These are phyloP conservation scores for Cydia strobilella DNA, from an alignment of 1,140 invertebrate species.

Conservation along the genomic window DNA sequence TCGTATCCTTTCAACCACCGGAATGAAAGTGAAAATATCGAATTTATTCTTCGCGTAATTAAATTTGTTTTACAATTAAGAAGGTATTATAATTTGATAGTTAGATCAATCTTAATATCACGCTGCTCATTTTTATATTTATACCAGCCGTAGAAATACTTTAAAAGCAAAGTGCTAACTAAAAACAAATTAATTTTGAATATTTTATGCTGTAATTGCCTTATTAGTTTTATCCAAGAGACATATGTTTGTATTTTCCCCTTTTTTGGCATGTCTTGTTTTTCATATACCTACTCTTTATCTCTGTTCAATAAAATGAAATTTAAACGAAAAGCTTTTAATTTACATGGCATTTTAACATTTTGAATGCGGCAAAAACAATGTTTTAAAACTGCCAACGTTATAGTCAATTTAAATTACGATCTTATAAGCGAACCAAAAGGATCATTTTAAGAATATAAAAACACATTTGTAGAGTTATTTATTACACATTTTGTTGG, in stretches of 20 bases:
- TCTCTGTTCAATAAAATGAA: slow-evolving; percentile 15
- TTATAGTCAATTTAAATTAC: neutral
- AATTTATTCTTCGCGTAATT: too few species aligned
- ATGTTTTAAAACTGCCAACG: neutral
- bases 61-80: too few species aligned
- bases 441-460: too few species aligned
- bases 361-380: neutral
- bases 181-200: slow-evolving; percentile 36
- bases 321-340: neutral
- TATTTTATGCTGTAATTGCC: slow-evolving; percentile 26
- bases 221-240: slow-evolving; percentile 34
- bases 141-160: slow-evolving; percentile 34
- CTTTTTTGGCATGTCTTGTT: slow-evolving; percentile 2
- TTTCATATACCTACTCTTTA: neutral
- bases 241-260: slow-evolving; percentile 17
- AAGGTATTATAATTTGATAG: too few species aligned
- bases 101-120: neutral
- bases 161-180: slow-evolving; percentile 34
- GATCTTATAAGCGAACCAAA: too few species aligned
- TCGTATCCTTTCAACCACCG: neutral
- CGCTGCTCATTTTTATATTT: neutral
- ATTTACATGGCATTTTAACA: neutral
- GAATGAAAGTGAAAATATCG: neutral
- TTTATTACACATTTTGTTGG: too few species aligned
- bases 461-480: too few species aligned